Conservation (phyloP, 1,140 invertebrate genomes). For the Brachionus angularis region DNA sequence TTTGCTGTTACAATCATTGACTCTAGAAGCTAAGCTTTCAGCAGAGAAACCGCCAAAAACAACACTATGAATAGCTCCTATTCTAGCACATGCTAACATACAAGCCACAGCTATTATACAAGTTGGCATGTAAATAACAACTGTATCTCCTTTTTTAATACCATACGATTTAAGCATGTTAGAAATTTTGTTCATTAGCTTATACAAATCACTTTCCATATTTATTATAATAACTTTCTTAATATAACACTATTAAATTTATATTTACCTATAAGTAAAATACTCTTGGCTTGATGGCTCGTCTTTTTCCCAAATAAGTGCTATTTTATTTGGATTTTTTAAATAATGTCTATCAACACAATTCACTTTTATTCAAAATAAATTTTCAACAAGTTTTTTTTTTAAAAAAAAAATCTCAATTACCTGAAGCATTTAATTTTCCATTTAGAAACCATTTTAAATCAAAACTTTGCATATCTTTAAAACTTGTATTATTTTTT, state of each 20-base stretch:
- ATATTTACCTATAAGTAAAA: slow-evolving; percentile 57
- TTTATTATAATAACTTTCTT: slow-evolving; percentile 26
- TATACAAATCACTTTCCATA: slow-evolving; percentile 54
- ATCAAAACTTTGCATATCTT: slow-evolving; percentile 51
- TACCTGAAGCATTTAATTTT: slow-evolving; percentile 61
- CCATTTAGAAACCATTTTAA: slow-evolving; percentile 56
- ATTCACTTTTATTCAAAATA: slow-evolving; percentile 56
- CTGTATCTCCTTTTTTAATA: slow-evolving; percentile 61
- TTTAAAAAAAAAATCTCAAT: slow-evolving; percentile 29
- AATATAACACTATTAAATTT: neutral
- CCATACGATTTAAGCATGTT: slow-evolving; percentile 58
- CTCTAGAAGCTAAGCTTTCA: slow-evolving; percentile 61
- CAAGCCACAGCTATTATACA: slow-evolving; percentile 58
- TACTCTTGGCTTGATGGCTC: slow-evolving; percentile 59
- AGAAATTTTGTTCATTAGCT: slow-evolving; percentile 57
- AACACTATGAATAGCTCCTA: slow-evolving; percentile 62
- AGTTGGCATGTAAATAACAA: slow-evolving; percentile 62
- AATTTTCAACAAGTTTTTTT: slow-evolving; percentile 23
- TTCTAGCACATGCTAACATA: slow-evolving; percentile 61
- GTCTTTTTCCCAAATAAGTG: slow-evolving; percentile 63
- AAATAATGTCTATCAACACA: slow-evolving; percentile 61
- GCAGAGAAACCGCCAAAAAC: slow-evolving; percentile 65
- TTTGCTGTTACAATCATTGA: slow-evolving; percentile 58
- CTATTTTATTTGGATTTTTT: slow-evolving; percentile 55
- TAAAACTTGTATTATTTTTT: slow-evolving; percentile 55